These are phyloP conservation scores for Avahi laniger DNA, from an alignment of 2,797 vertebrate species.

Conservation along the genomic window DNA sequence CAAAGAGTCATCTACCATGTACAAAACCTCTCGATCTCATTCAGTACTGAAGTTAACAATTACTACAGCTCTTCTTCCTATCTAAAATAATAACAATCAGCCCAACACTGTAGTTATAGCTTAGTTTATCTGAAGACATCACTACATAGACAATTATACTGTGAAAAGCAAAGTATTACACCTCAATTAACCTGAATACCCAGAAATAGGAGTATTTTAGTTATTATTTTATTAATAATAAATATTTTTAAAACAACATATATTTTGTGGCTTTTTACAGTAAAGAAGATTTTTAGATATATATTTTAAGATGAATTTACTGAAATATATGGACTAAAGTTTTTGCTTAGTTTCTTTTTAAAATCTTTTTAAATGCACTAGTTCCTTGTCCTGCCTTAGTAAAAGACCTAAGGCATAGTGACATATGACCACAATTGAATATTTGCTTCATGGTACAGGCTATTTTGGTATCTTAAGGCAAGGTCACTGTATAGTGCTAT, in stretches of 20 bases:
- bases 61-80: background rate
- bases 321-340: background rate
- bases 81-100: background rate
- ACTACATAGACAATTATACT: background rate
- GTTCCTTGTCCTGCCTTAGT: background rate
- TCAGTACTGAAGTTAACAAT: background rate
- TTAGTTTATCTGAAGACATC: background rate
- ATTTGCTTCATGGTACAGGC: background rate
- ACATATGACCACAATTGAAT: background rate
- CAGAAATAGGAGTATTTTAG: background rate
- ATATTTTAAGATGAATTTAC: background rate
- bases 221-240: background rate
- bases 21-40: background rate
- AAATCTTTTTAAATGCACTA: conserved; percentile 3
- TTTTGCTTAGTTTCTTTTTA: background rate
- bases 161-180: background rate
- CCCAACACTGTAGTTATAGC: background rate
- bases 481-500: background rate
- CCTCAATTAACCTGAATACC: background rate
- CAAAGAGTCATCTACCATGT: background rate
- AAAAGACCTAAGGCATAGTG: background rate
- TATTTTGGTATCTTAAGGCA: background rate
- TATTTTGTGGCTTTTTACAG: background rate
- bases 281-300: background rate
- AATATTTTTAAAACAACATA: background rate